Conservation (phyloP, 2,797 vertebrate genomes). For the Tamandua tetradactyla region DNA sequence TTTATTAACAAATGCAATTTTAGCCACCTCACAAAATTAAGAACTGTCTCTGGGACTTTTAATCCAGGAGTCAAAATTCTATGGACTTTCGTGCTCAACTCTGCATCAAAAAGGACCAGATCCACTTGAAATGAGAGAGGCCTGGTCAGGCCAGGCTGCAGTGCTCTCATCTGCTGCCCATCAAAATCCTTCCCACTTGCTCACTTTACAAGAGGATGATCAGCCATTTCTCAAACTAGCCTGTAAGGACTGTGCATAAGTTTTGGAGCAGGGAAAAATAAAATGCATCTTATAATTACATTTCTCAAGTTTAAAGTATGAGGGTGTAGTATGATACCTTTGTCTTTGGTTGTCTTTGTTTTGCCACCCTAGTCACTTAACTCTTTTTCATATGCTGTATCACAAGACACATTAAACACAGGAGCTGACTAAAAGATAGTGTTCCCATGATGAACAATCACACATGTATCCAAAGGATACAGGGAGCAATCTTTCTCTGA, state of each 20-base stretch:
- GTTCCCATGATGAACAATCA: not conserved
- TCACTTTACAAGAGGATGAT: not conserved
- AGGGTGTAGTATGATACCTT: not conserved
- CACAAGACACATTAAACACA: not conserved
- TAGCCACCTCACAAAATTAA: not conserved
- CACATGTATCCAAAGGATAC: not conserved
- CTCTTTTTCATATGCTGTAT: not conserved
- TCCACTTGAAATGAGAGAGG: not conserved
- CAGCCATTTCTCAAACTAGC: not conserved
- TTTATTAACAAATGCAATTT: not conserved
- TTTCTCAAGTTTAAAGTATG: not conserved
- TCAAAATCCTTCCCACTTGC: not conserved
- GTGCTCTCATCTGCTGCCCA: not conserved
- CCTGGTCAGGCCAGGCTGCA: not conserved
- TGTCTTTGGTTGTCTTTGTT: not conserved
- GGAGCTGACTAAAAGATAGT: not conserved
- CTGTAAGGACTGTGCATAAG: not conserved
- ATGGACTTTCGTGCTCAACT: not conserved
- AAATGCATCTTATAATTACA: not conserved
- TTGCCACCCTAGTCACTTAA: not conserved
- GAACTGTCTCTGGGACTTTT: not conserved
- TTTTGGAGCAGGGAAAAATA: not conserved
- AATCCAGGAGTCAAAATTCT: not conserved
- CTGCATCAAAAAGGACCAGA: not conserved
- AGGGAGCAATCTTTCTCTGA: not conserved